Evolutionary conservation across 2,888 invertebrate genomes (phyloP), one percentile per base, ranked within the genome.

Genomic region (Andrena marginata): DNA sequence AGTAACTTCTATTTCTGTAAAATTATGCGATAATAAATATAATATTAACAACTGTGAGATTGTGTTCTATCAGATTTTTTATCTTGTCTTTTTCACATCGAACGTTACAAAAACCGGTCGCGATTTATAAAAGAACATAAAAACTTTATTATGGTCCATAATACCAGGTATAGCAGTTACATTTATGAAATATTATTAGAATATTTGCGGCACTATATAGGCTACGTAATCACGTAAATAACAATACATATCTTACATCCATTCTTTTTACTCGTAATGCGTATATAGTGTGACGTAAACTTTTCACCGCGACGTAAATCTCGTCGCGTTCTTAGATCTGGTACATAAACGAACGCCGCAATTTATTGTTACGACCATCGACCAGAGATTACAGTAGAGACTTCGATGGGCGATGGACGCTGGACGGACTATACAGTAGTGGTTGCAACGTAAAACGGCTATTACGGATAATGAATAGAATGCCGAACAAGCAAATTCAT

Each of bases 81-180:
- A 67, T 23, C 20, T 51, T 23, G 10, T 33, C 59, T 8, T 65
- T 65, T 20, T 35, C 13, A 49, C n/a, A 49, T 33, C n/a, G 26
- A 13, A 29, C 49, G 8, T 13, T 71, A 20, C 33, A 8, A 64
- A 64, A 77, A 59, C 16, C 7, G 59, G 20, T 35, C 48, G 23
- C 26, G 31, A 33, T 69, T 67, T 74, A 82, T 77, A 90, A 91
- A 90, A 92, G 87, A 92, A 92, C 91, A 92, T 92, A 90, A 92
- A 92, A 91, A 91, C 76, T 92, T 92, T 90, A 91, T 92, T 92
- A 88, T 90, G 89, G 88, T 91, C 89, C 88, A 87, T 91, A 87
- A 89, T 89, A 88, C 89, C 89, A 89, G 87, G 83, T 88, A 90
- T 91, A 90, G 82, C 77, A 78, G 70, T 90, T 90, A 91, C 86